Conservation (phyloP, 2,888 invertebrate genomes). For the Andrena bicolor region DNA sequence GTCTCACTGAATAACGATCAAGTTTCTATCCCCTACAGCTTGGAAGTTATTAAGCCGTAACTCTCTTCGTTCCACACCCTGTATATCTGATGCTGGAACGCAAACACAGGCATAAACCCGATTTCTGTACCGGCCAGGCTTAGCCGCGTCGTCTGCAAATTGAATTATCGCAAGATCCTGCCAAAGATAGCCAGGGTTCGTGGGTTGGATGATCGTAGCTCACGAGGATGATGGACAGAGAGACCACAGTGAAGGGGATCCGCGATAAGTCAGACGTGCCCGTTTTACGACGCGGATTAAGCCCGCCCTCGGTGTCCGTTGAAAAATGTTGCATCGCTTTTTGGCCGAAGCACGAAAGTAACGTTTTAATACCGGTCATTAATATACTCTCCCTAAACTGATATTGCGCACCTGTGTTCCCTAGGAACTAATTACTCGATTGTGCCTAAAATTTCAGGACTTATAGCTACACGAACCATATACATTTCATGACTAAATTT, state of each 20-base stretch:
- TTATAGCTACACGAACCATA: background rate
- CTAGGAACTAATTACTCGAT: too few relatives aligned
- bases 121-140: conserved; percentile 50
- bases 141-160: conserved; percentile 43
- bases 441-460: background rate
- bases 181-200: conserved; percentile 18
- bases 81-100: conserved; percentile 39
- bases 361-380: conserved; percentile 31
- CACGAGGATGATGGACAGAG: conserved; percentile 24
- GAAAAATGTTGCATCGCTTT: conserved; percentile 30
- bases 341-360: background rate
- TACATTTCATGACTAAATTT: background rate
- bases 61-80: conserved; percentile 10
- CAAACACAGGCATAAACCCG: conserved; percentile 58
- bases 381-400: background rate
- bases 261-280: conserved; percentile 29
- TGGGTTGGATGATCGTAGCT: conserved; percentile 22
- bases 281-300: conserved; percentile 13
- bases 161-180: conserved; percentile 56
- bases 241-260: conserved; percentile 23
- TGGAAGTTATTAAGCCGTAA: background rate
- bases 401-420: background rate
- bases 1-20: background rate
- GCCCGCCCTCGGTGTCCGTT: background rate
- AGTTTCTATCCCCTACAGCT: background rate